A percentile compares a stretch with the other conserved stretches of the same genome.
Evolutionary conservation across 53 echinoderm and acorn worm genomes (phyloP).

Genomic region (Apostichopus leukothele): DNA sequence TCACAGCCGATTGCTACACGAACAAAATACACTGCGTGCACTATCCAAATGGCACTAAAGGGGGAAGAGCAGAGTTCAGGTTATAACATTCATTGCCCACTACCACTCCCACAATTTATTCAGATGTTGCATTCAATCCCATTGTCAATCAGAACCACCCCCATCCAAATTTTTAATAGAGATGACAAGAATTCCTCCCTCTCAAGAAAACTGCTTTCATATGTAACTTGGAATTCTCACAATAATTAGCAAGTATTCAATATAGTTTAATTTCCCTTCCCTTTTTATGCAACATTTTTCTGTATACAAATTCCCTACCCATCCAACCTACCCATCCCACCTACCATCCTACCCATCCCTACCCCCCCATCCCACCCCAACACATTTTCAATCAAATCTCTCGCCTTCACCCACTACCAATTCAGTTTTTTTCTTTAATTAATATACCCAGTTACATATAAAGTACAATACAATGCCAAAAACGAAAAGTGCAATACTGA

Average conservation of each 20-base stretch:
- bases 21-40: constrained; percentile 98
- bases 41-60: constrained; percentile 84
- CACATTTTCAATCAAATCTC: constrained; percentile 7
- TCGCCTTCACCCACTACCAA: too few species aligned
- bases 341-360: too few species aligned
- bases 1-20: constrained; percentile 90
- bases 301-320: too few species aligned
- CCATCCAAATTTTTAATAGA: too few species aligned
- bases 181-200: too few species aligned
- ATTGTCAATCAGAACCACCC: background rate
- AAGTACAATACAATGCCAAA: background rate
- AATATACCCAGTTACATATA: background rate
- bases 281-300: too few species aligned
- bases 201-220: too few species aligned
- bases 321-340: too few species aligned
- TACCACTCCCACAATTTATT: constrained; percentile 38
- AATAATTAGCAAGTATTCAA: too few species aligned
- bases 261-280: too few species aligned
- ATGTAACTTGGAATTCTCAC: too few species aligned
- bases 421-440: background rate
- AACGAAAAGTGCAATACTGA: background rate
- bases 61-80: constrained; percentile 77
- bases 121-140: constrained; percentile 8
- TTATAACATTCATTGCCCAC: constrained; percentile 65
- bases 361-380: background rate